Conservation (phyloP, 1,140 invertebrate genomes). For the Drosophila bocki region DNA sequence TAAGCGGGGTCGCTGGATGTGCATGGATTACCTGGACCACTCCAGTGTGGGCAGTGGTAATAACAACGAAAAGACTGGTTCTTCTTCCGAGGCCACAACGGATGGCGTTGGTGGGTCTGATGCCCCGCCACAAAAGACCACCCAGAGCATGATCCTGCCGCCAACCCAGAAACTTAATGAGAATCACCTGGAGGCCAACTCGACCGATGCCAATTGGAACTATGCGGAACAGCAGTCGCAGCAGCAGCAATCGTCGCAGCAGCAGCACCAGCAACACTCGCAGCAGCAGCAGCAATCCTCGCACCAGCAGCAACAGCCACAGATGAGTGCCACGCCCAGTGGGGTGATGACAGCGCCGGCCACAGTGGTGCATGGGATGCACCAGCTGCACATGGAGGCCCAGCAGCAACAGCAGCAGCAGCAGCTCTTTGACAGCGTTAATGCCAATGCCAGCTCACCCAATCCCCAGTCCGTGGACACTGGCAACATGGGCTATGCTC, state of each 20-base stretch:
- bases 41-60: constrained; percentile 82
- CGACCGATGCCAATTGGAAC: constrained; percentile 82
- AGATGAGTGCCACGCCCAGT: constrained; percentile 59
- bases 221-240: constrained; percentile 53
- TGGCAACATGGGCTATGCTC: constrained; percentile 74
- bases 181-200: constrained; percentile 72
- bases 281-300: constrained; percentile 29
- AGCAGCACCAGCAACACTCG: constrained; percentile 23
- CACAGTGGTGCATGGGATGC: constrained; percentile 79
- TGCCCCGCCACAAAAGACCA: constrained; percentile 68
- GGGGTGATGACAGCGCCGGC: constrained; percentile 78
- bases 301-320: constrained; percentile 34
- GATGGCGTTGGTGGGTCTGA: constrained; percentile 26
- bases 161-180: constrained; percentile 70
- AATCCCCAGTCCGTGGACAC: constrained; percentile 55
- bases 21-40: constrained; percentile 97
- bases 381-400: constrained; percentile 66
- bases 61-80: constrained; percentile 81
- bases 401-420: constrained; percentile 67
- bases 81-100: constrained; percentile 49
- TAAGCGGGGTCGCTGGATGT: constrained; percentile 96
- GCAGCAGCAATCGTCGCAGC: constrained; percentile 18
- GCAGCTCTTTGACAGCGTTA: constrained; percentile 67
- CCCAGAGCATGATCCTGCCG: constrained; percentile 82
- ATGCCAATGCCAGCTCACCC: constrained; percentile 65